Conservation (phyloP, 2,888 invertebrate genomes). For the Hypena proboscidalis region DNA sequence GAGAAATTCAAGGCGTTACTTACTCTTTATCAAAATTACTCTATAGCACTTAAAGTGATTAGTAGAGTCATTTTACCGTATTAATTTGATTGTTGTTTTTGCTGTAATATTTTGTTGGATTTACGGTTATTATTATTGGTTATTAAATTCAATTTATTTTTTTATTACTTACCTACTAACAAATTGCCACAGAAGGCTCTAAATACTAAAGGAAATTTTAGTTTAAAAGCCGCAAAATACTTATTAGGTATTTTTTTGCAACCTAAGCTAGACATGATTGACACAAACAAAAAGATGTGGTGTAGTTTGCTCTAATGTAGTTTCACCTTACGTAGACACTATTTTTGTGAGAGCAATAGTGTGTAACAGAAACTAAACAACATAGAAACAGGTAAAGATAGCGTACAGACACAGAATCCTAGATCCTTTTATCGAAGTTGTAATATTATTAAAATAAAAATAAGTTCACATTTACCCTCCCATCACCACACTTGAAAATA, state of each 20-base stretch:
- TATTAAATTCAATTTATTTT: background rate
- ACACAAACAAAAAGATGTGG: no score
- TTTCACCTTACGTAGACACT: no score
- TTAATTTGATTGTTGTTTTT: constrained; percentile 4
- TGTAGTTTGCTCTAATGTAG: no score
- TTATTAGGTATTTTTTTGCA: no score
- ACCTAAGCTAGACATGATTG: no score
- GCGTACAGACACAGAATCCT: constrained; percentile 15
- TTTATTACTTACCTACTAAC: no score
- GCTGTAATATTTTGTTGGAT: no score
- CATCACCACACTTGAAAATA: constrained; percentile 68
- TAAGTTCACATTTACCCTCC: constrained; percentile 69
- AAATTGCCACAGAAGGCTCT: no score
- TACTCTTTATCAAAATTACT: constrained; percentile 41
- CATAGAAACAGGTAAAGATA: constrained; percentile 5
- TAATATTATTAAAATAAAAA: constrained; percentile 63
- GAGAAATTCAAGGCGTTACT: constrained; percentile 54
- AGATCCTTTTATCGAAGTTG: constrained; percentile 30
- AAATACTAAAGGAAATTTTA: no score
- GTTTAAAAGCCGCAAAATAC: no score
- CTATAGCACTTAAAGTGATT: background rate
- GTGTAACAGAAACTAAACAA: no score
- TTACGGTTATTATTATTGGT: background rate
- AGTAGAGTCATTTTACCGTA: no score
- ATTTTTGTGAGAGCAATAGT: background rate